These are phyloP conservation scores for Etheostoma nigrum DNA, from an alignment of 2,797 vertebrate genomes.

Conservation along the genomic window DNA sequence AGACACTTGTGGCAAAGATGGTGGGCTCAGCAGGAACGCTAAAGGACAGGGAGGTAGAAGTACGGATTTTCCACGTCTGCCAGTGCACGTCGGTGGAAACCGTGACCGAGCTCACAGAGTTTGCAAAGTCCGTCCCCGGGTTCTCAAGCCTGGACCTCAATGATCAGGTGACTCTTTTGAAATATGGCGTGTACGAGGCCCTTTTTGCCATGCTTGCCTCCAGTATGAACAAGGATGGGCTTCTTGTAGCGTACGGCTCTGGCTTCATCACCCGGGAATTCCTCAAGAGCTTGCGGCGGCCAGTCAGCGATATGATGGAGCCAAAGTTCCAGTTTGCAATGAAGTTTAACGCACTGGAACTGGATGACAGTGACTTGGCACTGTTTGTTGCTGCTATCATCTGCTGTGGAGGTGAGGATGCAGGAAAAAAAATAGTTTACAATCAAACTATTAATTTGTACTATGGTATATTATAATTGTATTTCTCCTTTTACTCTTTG, in stretches of 20 bases:
- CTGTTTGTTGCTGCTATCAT: slow-evolving; percentile 98
- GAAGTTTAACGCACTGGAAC: slow-evolving; percentile 95
- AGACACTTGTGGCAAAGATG: slow-evolving; percentile 92
- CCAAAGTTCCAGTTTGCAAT: slow-evolving; percentile 98
- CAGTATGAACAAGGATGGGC: slow-evolving; percentile 98
- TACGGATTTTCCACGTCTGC: slow-evolving; percentile 96
- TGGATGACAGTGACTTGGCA: slow-evolving; percentile 96
- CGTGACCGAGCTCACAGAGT: slow-evolving; percentile 95
- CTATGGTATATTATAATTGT: neutral
- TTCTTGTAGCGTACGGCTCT: slow-evolving; percentile 92
- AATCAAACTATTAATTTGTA: neutral
- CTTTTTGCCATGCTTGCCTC: slow-evolving; percentile 96
- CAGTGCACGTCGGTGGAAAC: slow-evolving; percentile 95
- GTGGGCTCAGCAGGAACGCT: slow-evolving; percentile 84
- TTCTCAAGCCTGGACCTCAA: slow-evolving; percentile 93
- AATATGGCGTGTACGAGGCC: slow-evolving; percentile 96
- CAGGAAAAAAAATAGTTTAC: neutral
- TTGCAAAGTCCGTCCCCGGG: slow-evolving; percentile 96
- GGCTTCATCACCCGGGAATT: slow-evolving; percentile 98
- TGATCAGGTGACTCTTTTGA: slow-evolving; percentile 95
- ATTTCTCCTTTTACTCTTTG: neutral
- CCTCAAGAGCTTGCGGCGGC: slow-evolving; percentile 94
- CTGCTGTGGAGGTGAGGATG: slow-evolving; percentile 94
- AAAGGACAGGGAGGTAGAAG: slow-evolving; percentile 93
- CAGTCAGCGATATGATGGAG: slow-evolving; percentile 98